A percentile compares a stretch with the other conserved stretches of the same genome.
Conservation (phyloP, 2,888 invertebrate species). For the Megalurothrips usitatus region DNA sequence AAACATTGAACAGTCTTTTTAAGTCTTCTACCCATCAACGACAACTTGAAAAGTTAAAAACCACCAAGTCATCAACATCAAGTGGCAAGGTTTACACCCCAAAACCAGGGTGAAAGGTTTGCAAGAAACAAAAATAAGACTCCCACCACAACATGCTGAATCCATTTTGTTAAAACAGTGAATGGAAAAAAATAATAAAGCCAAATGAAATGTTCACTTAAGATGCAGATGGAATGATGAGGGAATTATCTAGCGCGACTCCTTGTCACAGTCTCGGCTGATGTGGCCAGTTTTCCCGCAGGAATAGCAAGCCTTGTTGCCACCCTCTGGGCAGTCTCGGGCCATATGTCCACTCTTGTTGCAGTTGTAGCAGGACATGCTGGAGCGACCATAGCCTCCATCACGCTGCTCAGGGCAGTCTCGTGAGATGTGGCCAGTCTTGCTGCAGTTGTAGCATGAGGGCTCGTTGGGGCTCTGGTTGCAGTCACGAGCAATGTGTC, state of each 20-base stretch:
- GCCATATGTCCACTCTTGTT: slow-evolving; percentile 66
- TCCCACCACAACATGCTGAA: background rate
- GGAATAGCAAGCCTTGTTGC: slow-evolving; percentile 77
- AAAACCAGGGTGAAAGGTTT: background rate
- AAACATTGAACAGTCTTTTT: slow-evolving; percentile 7
- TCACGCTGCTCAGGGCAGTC: slow-evolving; percentile 59
- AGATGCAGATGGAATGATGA: slow-evolving; percentile 26
- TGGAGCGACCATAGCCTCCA: slow-evolving; percentile 44
- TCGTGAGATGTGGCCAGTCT: slow-evolving; percentile 87
- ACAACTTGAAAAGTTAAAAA: background rate
- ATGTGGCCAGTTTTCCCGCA: slow-evolving; percentile 87
- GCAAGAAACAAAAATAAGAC: slow-evolving; percentile 13
- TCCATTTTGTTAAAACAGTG: slow-evolving; percentile 19
- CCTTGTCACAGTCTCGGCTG: slow-evolving; percentile 48
- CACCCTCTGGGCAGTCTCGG: slow-evolving; percentile 53
- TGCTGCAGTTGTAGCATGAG: slow-evolving; percentile 81
- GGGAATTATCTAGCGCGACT: background rate
- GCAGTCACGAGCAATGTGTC: slow-evolving; percentile 88
- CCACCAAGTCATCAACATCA: background rate
- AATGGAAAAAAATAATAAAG: slow-evolving; percentile 23
- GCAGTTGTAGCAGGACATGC: slow-evolving; percentile 55
- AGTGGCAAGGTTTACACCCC: slow-evolving; percentile 6
- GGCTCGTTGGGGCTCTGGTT: slow-evolving; percentile 55
- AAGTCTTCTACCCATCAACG: background rate
- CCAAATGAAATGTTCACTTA: slow-evolving; percentile 25